A percentile compares a stretch with the other conserved stretches of the same genome.
Evolutionary conservation across 2,797 vertebrate genomes (phyloP).

Genomic region (Malurus splendens): DNA sequence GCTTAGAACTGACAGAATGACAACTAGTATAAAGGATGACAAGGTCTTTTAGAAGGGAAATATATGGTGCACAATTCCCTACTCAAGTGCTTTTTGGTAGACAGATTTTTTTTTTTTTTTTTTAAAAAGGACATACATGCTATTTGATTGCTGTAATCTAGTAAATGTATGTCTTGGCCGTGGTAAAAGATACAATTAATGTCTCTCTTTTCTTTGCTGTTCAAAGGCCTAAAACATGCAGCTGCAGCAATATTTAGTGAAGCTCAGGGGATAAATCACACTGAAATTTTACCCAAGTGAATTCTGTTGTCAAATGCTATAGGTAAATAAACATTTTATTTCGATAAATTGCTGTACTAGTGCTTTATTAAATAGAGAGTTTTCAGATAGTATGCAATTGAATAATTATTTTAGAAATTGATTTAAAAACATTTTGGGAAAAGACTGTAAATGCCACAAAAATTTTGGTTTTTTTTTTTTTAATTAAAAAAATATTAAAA

Average conservation of each 20-base stretch:
- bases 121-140: not conserved
- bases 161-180: slow-evolving; percentile 4
- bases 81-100: not conserved
- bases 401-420: not conserved
- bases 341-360: not conserved
- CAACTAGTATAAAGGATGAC: not conserved
- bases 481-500: not conserved
- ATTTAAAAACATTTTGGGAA: not conserved
- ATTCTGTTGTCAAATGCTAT: not conserved
- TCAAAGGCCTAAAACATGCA: slow-evolving; percentile 1
- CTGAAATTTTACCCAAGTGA: slow-evolving; percentile 4
- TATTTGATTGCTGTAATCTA: slow-evolving; percentile 30
- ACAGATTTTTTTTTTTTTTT: not conserved
- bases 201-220: not conserved
- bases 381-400: not conserved
- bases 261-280: not conserved
- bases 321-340: slow-evolving; percentile 36
- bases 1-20: not conserved
- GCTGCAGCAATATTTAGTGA: slow-evolving; percentile 20
- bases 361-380: not conserved
- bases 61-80: not conserved
- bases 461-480: not conserved
- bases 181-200: slow-evolving; percentile 22
- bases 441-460: not conserved
- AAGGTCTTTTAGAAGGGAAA: slow-evolving; percentile 14